Percentiles rank a stretch among this genome's conserved stretches.
Evolutionary conservation across 2,797 vertebrate genomes (phyloP).

Genomic region (Ctenochaetus hawaiiensis): DNA sequence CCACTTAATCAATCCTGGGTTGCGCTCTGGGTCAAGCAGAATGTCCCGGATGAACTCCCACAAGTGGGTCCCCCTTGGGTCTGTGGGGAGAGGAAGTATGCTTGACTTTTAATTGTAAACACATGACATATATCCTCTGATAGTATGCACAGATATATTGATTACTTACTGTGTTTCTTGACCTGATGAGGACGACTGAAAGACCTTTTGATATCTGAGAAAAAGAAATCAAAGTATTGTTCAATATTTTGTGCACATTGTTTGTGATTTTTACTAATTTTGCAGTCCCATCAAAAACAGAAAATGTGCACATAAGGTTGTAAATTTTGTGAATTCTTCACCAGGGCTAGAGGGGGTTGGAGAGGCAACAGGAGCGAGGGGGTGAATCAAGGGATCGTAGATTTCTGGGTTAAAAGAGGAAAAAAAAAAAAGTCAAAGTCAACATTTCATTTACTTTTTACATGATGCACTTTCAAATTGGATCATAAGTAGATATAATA

Average conservation of each 20-base stretch:
- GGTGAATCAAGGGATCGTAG: constrained; percentile 71
- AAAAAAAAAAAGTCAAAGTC: not conserved
- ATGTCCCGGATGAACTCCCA: constrained; percentile 99
- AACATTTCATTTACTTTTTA: not conserved
- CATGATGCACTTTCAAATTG: not conserved
- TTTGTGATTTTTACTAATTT: not conserved
- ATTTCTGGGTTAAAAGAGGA: constrained; percentile 70
- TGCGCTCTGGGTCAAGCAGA: constrained; percentile 94
- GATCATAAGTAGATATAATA: not conserved
- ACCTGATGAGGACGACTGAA: constrained; percentile 87
- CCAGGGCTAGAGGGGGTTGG: constrained; percentile 79
- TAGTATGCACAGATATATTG: not conserved
- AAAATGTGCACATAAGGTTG: not conserved
- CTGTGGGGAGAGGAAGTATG: constrained; percentile 70
- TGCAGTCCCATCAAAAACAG: not conserved
- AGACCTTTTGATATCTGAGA: constrained; percentile 88
- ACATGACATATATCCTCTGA: not conserved
- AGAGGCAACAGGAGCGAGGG: constrained; percentile 64
- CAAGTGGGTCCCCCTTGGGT: constrained; percentile 94
- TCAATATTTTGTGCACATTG: not conserved
- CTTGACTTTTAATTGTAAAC: not conserved
- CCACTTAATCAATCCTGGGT: constrained; percentile 98
- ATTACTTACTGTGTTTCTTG: constrained; percentile 95
- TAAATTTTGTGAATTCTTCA: constrained; percentile 51
- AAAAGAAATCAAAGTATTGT: not conserved